Evolutionary conservation across 2,888 invertebrate genomes (phyloP), one percentile per base, ranked within the genome.

Genomic region (Anoncus sp.): DNA sequence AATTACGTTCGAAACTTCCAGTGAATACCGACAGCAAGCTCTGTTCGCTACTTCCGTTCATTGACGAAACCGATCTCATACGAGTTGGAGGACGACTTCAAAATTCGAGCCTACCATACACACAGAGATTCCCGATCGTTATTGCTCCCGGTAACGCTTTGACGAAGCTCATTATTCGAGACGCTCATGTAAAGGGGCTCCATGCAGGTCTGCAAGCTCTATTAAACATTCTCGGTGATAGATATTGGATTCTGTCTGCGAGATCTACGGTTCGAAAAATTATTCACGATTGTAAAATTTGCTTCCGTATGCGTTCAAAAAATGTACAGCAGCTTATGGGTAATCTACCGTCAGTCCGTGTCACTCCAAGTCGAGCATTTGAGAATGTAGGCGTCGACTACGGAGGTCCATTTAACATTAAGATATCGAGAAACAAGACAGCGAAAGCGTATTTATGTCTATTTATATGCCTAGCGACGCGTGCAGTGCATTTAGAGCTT

Each of bases 241-340:
- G 27, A 16, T 80, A 57, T 60, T 79, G 75, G 80, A 69, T 69
- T 45, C 35, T 81, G 14, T 71, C 74, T 4, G 80, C 70, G 12
- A 51, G 57, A 38, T 73, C 59, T 24, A 62, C 79, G 22, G 73
- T 77, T 24, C 47, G 51, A 40, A 47, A 59, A 18, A 73, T 79
- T 40, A 10, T 79, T 31, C 66, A 47, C 27, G 59, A 75, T 53
- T 81, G 79, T 57, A 16, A 77, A 14, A 51, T 40, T 22, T 80
- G 80, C 45, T 80, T 82, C 63, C 62, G 75, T 16, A 9, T 67
- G 14, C 63, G 65, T 16, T 72, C 78, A 12, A 76, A 38, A n/a
- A n/a, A n/a, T n/a, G n/a, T n/a, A n/a, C n/a, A n/a, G n/a, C n/a
- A n/a, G n/a, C n/a, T n/a, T n/a, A n/a, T n/a, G n/a, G n/a, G n/a